Conservation (phyloP, 2,888 invertebrate species). For the Polyommatus icarus region DNA sequence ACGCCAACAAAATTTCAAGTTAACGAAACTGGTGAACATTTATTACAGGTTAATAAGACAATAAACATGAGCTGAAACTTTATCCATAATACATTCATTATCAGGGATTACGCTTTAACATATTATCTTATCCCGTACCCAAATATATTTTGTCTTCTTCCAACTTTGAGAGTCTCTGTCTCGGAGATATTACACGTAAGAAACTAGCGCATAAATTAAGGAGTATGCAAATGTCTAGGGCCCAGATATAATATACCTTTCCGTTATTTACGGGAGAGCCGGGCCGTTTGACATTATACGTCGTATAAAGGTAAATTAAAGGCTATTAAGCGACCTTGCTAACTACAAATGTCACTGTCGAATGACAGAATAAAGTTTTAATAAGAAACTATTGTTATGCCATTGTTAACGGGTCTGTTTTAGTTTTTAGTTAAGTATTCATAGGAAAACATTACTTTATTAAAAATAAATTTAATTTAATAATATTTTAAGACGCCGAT, state of each 20-base stretch:
- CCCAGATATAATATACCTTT: constrained; percentile 29
- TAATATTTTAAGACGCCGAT: too few species aligned
- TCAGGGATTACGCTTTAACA: background rate
- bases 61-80: background rate
- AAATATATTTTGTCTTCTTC: background rate
- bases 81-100: background rate
- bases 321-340: constrained; percentile 23
- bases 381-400: background rate
- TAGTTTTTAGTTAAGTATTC: too few species aligned
- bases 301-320: constrained; percentile 23
- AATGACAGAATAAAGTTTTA: background rate
- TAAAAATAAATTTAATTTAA: too few species aligned
- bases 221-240: constrained; percentile 27
- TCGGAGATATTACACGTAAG: constrained; percentile 27
- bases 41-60: background rate
- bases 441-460: too few species aligned
- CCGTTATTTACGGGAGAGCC: constrained; percentile 6
- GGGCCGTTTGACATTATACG: constrained; percentile 28
- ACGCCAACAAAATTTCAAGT: too few species aligned
- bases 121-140: background rate
- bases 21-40: too few species aligned
- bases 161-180: constrained; percentile 1
- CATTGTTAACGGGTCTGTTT: too few species aligned
- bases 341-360: constrained; percentile 16
- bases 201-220: constrained; percentile 30